Evolutionary conservation across 53 echinoderm and acorn worm genomes (phyloP), one percentile per base, ranked within the genome.

Genomic region (Mesocentrotus franciscanus): DNA sequence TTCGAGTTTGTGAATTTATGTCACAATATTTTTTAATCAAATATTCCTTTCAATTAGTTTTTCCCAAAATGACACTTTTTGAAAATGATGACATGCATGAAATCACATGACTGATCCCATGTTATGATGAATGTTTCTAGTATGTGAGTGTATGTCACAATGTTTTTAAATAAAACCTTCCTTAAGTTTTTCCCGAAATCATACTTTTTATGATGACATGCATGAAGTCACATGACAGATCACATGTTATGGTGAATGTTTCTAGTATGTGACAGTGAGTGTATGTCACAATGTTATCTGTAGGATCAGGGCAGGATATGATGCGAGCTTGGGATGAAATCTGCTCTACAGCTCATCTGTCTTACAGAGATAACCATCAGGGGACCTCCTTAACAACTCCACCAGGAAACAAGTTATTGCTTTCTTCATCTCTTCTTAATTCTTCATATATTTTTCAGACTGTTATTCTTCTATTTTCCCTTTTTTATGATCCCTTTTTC

Each of bases 361-460:
- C 61, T 98, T 98, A 96, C 17, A 79, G 4, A 79, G 79, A 79
- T 79, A 61, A 61, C 61, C 18, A 61, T 61, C 61, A 61, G 61
- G 61, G 61, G 17, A 14, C 61, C 18, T 17, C 61, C 18, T 10
- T 24, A 78, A 20, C 14, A 78, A 10, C 27, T n/a, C 30, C 78
- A 4, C 14, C 22, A n/a, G 78, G 12, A 78, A 78, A n/a, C 11
- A 29, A 1, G 5, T 78, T 78, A 32, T 34, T 15, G 29, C 78
- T 78, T 78, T 61, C 61, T 61, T 13, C 13, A 61, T 16, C 10
- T 39, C 39, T 39, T 39, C 39, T 39, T 39, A 1, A 61, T 61
- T 61, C 61, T 24, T 33, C 33, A n/a, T 76, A 4, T 33, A 14
- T 26, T 11, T 76, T 76, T 76, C 78, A 29, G 78, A n/a, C n/a